phyloP scores from a whole-genome alignment of 2,113 vertebrate genomes.

The Sula dactylatra region DNA sequence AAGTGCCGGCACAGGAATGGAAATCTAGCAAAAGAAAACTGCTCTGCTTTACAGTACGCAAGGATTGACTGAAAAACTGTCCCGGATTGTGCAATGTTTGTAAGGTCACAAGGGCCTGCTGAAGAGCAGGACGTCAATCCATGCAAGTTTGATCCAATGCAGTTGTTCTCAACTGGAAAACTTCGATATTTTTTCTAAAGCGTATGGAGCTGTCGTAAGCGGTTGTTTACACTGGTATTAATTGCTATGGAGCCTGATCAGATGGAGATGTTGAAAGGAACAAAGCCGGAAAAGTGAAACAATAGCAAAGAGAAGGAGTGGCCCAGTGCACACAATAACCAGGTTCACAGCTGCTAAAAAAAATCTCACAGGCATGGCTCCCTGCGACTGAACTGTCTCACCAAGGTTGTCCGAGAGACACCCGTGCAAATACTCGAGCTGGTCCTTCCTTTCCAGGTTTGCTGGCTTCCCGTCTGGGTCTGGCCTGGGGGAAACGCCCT shows the following conservation, averaged over 20 bases:
- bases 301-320: slow-evolving; percentile 47
- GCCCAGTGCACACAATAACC: not conserved
- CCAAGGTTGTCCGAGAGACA: not conserved
- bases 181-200: not conserved
- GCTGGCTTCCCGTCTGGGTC: fast-evolving
- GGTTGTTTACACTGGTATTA: slow-evolving; percentile 38
- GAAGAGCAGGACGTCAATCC: not conserved
- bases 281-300: slow-evolving; percentile 51
- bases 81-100: fast-evolving
- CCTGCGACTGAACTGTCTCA: not conserved
- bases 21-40: not conserved
- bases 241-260: not conserved
- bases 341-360: slow-evolving; percentile 39
- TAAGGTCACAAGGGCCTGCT: not conserved
- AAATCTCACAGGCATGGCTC: not conserved
- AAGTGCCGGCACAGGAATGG: not conserved
- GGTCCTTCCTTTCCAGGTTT: not conserved
- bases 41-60: not conserved
- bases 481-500: not conserved
- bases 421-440: not conserved
- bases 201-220: not conserved
- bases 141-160: not conserved
- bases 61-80: not conserved
- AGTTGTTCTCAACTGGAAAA: not conserved
- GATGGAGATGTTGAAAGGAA: slow-evolving; percentile 39